These are phyloP conservation scores for Beroe ovata DNA, from an alignment of 37 sponge, comb jelly and placozoan species.

Conservation along the genomic window DNA sequence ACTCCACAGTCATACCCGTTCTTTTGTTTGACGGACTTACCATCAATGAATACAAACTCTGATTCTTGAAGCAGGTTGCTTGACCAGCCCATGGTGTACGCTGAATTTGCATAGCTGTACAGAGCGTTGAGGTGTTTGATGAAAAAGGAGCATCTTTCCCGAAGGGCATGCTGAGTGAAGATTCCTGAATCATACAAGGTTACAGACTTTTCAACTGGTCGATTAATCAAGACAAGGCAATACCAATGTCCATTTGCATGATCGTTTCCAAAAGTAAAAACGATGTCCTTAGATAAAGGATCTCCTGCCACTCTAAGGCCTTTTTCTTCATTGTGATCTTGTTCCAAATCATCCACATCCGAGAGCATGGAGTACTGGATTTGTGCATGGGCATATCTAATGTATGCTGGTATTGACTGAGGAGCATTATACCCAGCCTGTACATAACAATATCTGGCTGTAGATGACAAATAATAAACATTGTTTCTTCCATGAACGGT, in stretches of 20 bases:
- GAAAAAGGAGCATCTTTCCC: not conserved
- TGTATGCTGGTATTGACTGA: not conserved
- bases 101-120: not conserved
- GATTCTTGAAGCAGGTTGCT: not conserved
- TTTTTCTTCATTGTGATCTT: not conserved
- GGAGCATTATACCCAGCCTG: not conserved
- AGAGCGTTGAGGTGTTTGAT: not conserved
- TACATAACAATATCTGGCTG: not conserved
- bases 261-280: not conserved
- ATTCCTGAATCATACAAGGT: not conserved
- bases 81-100: not conserved
- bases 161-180: not conserved
- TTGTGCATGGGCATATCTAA: not conserved
- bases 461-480: not conserved
- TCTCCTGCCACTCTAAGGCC: not conserved
- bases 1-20: conserved; percentile 15
- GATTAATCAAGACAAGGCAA: not conserved
- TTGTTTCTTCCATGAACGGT: not conserved
- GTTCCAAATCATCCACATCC: not conserved
- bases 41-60: not conserved
- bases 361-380: not conserved
- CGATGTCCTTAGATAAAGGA: not conserved
- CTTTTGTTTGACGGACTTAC: not conserved
- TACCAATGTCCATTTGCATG: not conserved
- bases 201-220: not conserved